Percentiles rank a stretch among this genome's conserved stretches.
phyloP scores from a whole-genome alignment of 2,888 invertebrate genomes.

The Caenorhabditis uteleia region DNA sequence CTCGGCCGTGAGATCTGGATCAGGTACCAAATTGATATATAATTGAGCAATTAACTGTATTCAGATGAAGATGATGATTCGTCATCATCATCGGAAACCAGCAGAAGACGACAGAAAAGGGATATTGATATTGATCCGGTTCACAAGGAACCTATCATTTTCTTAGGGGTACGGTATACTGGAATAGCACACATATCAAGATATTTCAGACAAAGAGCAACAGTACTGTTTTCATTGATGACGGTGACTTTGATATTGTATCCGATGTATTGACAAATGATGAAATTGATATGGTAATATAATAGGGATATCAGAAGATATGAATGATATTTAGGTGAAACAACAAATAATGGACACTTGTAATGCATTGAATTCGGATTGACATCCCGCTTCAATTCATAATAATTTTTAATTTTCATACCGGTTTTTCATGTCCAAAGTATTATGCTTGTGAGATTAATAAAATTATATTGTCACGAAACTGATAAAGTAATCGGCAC shows the following conservation, averaged over 20 bases:
- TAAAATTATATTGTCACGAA: too few relatives aligned
- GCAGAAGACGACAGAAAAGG: constrained; percentile 8
- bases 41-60: too few relatives aligned
- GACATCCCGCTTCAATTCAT: too few relatives aligned
- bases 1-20: not conserved
- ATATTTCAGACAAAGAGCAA: constrained; percentile 33
- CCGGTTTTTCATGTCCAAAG: too few relatives aligned
- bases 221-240: constrained; percentile 48
- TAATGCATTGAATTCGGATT: constrained; percentile 46
- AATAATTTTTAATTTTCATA: too few relatives aligned
- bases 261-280: constrained; percentile 39
- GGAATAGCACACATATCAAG: not conserved
- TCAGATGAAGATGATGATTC: not conserved
- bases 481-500: too few relatives aligned
- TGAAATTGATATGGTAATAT: constrained; percentile 40
- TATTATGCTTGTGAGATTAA: too few relatives aligned
- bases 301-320: not conserved
- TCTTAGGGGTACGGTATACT: constrained; percentile 35
- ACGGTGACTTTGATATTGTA: constrained; percentile 55
- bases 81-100: too few relatives aligned
- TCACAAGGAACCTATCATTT: constrained; percentile 51
- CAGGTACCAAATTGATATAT: not conserved
- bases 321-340: constrained; percentile 30
- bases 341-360: constrained; percentile 53
- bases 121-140: constrained; percentile 50